Base-by-base conservation (phyloP, 2,888 invertebrate species). In the Lottia scabra region DNA sequence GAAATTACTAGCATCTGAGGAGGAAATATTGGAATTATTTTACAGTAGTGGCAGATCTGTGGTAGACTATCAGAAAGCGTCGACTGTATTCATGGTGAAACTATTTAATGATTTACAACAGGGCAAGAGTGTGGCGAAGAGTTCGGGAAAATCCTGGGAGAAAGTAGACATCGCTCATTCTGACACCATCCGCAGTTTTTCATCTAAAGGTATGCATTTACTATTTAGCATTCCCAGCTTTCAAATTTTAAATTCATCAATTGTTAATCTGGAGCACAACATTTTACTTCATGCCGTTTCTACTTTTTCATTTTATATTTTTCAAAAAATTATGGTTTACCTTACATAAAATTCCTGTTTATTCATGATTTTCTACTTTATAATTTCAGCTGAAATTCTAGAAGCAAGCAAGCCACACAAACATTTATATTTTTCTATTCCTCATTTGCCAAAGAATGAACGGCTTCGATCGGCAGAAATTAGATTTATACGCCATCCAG, bases 31-130 rank as follows among this genome's bases (percentile, higher is more conserved):
- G 64, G 63, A 74, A 62, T 75, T 75, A 56, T 73, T 77, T 62
- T 77, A 70, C 70, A 74, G 76, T 26, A 79, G 74, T 44, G 76
- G 79, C n/a, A 69, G 72, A n/a, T 72, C 65, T 19, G 72, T 63
- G 1, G 68, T 67, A 27, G 74, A 73, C 64, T 75, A 74, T 46
- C 73, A 68, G 10, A 80, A 78, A 63, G 74, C 88, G 92, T 94
- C 85, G 3, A 80, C 80, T 10, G 75, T 76, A 30, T 86, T 84
- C 73, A 82, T 86, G 78, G 72, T 85, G 67, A 75, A 79, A 45
- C 79, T 87, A 8, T 87, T 84, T 65, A 79, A 84, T 56, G 74
- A 81, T 63, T 78, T 87, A 48, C 73, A 82, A 43, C 72, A 77
- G 56, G 46, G 45, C 23, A 45, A 56, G n/a, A 46, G 63, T 5